Evolutionary conservation across 2,888 invertebrate species (phyloP), one percentile per base, ranked within the genome.

Genomic region (Exocentrus adspersus): DNA sequence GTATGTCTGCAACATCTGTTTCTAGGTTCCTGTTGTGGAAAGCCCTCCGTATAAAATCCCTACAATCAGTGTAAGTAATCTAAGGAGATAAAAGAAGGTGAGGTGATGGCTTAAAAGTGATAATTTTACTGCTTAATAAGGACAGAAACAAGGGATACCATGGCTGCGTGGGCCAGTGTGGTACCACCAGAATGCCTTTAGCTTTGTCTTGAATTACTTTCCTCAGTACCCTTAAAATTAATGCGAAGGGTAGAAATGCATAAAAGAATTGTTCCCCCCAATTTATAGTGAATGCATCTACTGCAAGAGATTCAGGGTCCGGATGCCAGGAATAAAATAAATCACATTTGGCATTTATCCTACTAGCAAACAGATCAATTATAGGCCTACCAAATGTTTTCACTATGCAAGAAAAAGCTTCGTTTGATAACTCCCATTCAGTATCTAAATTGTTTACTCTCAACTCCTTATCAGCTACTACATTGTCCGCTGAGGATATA

Each of bases 231-330:
- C 48, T 9, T 14, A 37, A 51, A 20, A 59, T 17, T n/a, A 59
- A 37, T 14, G 51, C 1, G 16, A 50, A 53, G 3, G 59, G 63
- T 3, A 51, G 63, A 42, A 63, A 63, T 5, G 59, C 58, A 37
- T 63, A 63, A 43, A 63, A 62, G 32, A 48, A 58, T 17, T 20
- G n/a, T n/a, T n/a, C n/a, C n/a, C n/a, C 32, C 51, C 59, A 59
- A 41, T 28, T 17, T 5, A 59, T 3, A 7, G 59, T 59, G 32
- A 59, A 59, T 7, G 59, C 59, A 41, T 59, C 59, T 10, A 51
- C 30, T 20, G 14, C 12, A 2, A 30, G 46, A 19, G 59, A 51
- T 9, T 59, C 51, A 9, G 59, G 52, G 17, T 51, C 59, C 32
- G 20, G 28, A 32, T 30, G 21, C 59, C 59, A 59, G 10, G 51